These are phyloP conservation scores for Cryptocheilus praepositus DNA, from an alignment of 2,888 invertebrate species.

Conservation along the genomic window DNA sequence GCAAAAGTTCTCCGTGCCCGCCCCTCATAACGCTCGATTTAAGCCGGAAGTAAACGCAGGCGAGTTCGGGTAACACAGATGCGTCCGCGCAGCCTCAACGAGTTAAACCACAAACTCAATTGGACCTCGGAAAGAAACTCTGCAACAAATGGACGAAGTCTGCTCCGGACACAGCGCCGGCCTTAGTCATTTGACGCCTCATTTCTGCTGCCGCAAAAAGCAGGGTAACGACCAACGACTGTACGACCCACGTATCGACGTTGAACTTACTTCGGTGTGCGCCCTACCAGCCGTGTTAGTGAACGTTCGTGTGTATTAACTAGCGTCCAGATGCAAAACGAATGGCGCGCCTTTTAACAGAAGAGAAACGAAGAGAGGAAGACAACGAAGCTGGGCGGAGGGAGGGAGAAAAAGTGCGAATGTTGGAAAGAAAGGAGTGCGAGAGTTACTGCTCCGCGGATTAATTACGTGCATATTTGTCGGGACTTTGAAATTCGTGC, in stretches of 20 bases:
- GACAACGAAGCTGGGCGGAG: background rate
- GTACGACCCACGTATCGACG: conserved; percentile 44
- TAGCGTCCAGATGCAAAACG: background rate
- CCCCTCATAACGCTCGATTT: conserved; percentile 40
- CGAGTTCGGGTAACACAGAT: conserved; percentile 46
- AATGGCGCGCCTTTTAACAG: background rate
- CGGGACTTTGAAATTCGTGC: background rate
- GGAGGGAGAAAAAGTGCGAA: background rate
- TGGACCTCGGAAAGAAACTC: conserved; percentile 62
- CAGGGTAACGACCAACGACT: conserved; percentile 53
- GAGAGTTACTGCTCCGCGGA: background rate
- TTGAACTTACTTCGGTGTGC: conserved; percentile 20
- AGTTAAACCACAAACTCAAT: conserved; percentile 59
- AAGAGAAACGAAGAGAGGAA: background rate
- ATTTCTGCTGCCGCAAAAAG: conserved; percentile 60
- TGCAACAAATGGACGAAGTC: conserved; percentile 61
- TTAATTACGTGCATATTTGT: background rate
- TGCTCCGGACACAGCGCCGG: conserved; percentile 50
- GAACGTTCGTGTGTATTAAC: conserved; percentile 11
- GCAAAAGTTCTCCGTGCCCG: conserved; percentile 34
- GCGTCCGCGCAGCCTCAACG: conserved; percentile 49
- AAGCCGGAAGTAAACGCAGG: conserved; percentile 43
- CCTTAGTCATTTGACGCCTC: conserved; percentile 65
- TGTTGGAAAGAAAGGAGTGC: background rate
- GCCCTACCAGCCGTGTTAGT: background rate